Base-by-base conservation (phyloP, 2,888 invertebrate genomes). In the Hedychridium roseum region DNA sequence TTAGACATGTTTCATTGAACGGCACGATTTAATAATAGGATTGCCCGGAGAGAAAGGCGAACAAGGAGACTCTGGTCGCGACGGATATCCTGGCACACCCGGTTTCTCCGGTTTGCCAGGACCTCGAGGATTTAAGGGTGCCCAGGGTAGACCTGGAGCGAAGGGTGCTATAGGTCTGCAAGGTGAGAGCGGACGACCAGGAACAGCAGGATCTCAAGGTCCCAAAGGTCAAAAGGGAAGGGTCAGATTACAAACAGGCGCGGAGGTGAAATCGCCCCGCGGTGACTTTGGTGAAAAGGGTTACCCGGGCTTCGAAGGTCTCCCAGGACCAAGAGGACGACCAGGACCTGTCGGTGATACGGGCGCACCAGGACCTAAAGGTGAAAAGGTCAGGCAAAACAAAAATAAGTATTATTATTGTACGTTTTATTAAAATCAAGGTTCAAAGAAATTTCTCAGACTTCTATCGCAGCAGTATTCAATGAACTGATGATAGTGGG, bases 51-150 rank as follows among this genome's bases (percentile, higher is more conserved):
- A 39, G 0, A 81, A 81, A 61, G 87, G 90, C 36, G 83, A 83
- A 41, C 60, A 59, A 0, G 86, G 86, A 14, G 80, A 81, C 11
- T 59, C 76, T 30, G 86, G 84, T 20, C 62, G 80, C 16, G 75
- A 81, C 46, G 85, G 85, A 9, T 73, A 78, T 16, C 74, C 80
- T 1, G 84, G 86, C n/a, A 52, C 74, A 17, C 78, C 79, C 23
- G 90, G 90, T 43, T 81, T 80, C 35, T 80, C 80, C 4, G 92
- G 91, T 35, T 74, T 84, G 1, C 79, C 80, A 27, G 90, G 90
- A 15, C 76, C 80, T 0, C 62, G 76, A 18, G 92, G 92, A 11
- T 71, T 80, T 6, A 89, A 88, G 75, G 92, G 92, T 2, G 82
- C 80, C 54, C 79, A 80, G 1, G 92, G 92, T 4, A 77, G 83